Evolutionary conservation across 1,140 invertebrate species (phyloP).

Genomic region (Drosophila sucinea): DNA sequence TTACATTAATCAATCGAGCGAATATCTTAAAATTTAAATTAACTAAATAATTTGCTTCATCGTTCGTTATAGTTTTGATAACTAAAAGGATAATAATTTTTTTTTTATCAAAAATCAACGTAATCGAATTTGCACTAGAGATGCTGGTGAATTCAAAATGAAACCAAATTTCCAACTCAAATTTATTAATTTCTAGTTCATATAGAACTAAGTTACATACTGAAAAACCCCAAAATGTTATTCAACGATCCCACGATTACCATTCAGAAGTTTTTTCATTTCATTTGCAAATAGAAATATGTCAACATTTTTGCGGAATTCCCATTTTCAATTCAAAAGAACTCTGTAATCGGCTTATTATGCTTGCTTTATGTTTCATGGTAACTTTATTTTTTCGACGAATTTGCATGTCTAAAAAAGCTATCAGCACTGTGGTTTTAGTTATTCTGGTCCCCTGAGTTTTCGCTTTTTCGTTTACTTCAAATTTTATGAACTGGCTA

Average conservation of each 20-base stretch:
- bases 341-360: slow-evolving; percentile 6
- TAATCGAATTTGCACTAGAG: no score
- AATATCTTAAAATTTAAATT: no score
- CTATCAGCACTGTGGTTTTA: background rate
- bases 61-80: no score
- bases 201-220: no score
- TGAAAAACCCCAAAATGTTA: background rate
- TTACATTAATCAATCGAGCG: no score
- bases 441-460: slow-evolving; percentile 10
- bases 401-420: slow-evolving; percentile 10
- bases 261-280: background rate
- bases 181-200: background rate
- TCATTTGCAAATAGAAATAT: background rate
- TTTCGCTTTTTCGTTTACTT: background rate
- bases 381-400: slow-evolving; percentile 14
- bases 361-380: slow-evolving; percentile 1
- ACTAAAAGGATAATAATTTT: no score
- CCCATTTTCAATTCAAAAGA: background rate
- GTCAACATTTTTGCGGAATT: background rate
- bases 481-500: background rate
- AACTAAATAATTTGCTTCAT: no score
- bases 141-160: no score
- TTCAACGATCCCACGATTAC: background rate
- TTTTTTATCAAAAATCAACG: no score
- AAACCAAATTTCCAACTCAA: no score